These are phyloP conservation scores for Porites evermanni DNA, from an alignment of 92 coral and sea anemone species.

Conservation along the genomic window DNA sequence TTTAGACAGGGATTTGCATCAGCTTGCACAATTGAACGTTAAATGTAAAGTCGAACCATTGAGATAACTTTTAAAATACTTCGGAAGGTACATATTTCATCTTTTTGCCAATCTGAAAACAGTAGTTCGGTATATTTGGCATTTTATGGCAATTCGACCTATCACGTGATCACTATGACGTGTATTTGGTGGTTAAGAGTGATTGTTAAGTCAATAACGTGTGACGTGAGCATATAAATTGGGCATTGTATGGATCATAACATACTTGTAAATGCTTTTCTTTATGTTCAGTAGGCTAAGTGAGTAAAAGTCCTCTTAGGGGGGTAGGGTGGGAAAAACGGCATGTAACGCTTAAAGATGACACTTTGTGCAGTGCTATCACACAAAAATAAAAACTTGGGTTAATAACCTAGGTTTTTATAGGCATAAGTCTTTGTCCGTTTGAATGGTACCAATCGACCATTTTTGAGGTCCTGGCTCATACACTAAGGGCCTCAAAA, in stretches of 20 bases:
- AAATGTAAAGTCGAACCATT: not conserved
- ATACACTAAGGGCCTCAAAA: not conserved
- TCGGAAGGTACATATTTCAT: not conserved
- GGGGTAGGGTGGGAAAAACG: conserved; percentile 19
- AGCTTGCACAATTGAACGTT: too few species aligned
- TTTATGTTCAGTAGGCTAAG: too few species aligned
- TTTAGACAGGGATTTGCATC: too few species aligned
- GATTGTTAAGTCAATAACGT: not conserved
- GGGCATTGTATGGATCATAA: not conserved
- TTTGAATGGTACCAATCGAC: conserved; percentile 1
- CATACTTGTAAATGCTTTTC: too few species aligned
- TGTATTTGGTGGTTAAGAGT: not conserved
- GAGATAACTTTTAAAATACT: not conserved
- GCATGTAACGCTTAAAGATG: conserved; percentile 24
- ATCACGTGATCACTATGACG: conserved; percentile 38
- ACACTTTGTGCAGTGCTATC: conserved; percentile 30
- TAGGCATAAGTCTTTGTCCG: not conserved
- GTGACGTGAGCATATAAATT: conserved; percentile 10
- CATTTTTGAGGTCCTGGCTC: conserved; percentile 30
- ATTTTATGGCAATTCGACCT: not conserved
- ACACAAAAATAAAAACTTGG: conserved; percentile 27
- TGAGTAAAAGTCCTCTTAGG: conserved; percentile 17
- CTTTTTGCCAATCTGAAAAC: too few species aligned
- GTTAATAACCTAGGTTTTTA: conserved; percentile 27
- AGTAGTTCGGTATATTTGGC: too few species aligned